Evolutionary conservation across 2,797 vertebrate species (phyloP), one percentile per base, ranked within the genome.

Genomic region (Vultur gryphus): DNA sequence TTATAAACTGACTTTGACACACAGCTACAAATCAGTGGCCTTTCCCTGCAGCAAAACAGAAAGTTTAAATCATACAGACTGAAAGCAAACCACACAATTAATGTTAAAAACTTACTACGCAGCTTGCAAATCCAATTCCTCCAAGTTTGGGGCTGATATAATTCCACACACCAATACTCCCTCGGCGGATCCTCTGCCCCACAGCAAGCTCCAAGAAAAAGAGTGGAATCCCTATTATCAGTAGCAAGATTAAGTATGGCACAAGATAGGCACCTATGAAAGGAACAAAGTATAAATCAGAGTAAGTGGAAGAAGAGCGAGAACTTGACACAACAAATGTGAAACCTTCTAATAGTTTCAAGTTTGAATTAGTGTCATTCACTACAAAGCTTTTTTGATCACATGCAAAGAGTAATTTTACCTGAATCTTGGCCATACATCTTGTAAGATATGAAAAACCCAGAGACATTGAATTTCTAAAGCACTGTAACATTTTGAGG

Each of bases 121-220:
- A 99, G 98, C 99, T 99, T 94, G 99, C 98, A 79, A 99, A 99
- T 97, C 99, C 99, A 95, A 99, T 99, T 95, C 99, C 99, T 66
- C 99, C 99, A 94, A 99, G 98, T 48, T 98, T 99, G 76, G 99
- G 99, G 97, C 99, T 99, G 98, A 99, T 99, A 84, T 99, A 99
- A 98, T 99, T 99, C 99, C 99, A 99, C 41, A 99, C 99, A 24
- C 99, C 99, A 87, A 99, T 99, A 97, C 99, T 99, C 84, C 99
- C 99, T 89, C 99, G 97, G 28, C 99, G 99, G 95, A 99, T 99
- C 87, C 99, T 98, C 97, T 99, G 99, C 24, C 99, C 99, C 33
- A 99, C 99, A 4, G 99, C 98, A 80, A 99, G 99, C 97, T 99
- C 99, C 99, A 99, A 97, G 97, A 99, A 99, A 98, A 99, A 99